phyloP scores from a whole-genome alignment of 2,888 invertebrate genomes.

The Ariolimax columbianus region DNA sequence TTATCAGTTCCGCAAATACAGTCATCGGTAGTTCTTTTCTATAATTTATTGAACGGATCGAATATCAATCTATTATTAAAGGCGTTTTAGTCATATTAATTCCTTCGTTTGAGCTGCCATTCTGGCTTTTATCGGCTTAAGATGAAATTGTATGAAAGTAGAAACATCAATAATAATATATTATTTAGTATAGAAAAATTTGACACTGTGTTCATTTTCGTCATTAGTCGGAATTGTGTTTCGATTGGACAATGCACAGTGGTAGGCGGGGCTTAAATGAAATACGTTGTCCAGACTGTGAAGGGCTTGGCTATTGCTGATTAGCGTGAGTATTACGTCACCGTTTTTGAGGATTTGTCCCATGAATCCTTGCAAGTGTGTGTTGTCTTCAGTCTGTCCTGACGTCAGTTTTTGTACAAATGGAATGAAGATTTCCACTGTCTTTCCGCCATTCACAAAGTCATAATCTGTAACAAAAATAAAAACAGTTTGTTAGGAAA shows the following conservation, averaged over 20 bases:
- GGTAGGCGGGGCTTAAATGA: constrained; percentile 36
- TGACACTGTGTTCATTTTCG: constrained; percentile 18
- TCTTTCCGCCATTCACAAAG: constrained; percentile 18
- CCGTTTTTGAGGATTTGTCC: constrained; percentile 28
- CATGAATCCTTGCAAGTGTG: constrained; percentile 17
- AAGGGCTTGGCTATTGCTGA: neutral
- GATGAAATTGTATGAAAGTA: too few species aligned
- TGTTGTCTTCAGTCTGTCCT: neutral
- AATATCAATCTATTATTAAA: too few species aligned
- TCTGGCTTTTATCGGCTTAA: too few species aligned
- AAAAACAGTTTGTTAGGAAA: neutral
- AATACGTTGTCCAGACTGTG: neutral
- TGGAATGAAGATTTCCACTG: constrained; percentile 37
- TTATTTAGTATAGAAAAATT: constrained; percentile 31
- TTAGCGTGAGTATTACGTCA: constrained; percentile 28
- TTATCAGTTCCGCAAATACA: too few species aligned
- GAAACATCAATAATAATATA: too few species aligned
- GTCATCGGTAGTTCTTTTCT: too few species aligned
- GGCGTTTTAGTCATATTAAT: too few species aligned
- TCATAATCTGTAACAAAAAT: constrained; percentile 42
- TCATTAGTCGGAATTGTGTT: constrained; percentile 12
- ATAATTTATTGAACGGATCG: too few species aligned
- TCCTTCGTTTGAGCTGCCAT: too few species aligned
- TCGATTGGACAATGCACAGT: constrained; percentile 29
- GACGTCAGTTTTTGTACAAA: neutral